Evolutionary conservation across 2,113 vertebrate genomes (phyloP).

Genomic region (Rhinoderma darwinii): DNA sequence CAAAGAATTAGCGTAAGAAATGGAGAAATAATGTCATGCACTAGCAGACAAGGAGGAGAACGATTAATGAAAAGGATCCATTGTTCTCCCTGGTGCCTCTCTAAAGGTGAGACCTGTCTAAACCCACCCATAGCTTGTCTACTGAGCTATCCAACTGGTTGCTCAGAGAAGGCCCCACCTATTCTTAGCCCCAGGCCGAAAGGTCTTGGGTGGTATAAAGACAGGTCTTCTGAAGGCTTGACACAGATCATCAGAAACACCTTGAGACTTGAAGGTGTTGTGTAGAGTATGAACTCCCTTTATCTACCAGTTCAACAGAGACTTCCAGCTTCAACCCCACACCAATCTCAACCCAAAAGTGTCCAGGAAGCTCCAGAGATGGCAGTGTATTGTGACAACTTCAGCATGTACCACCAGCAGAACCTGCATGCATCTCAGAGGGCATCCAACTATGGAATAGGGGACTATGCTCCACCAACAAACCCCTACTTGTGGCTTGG

Average conservation of each 20-base stretch:
- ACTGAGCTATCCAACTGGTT: conserved; percentile 7
- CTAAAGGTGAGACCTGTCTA: background rate
- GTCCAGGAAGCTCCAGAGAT: conserved; percentile 81
- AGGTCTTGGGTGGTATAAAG: conserved; percentile 61
- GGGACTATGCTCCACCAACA: conserved; percentile 80
- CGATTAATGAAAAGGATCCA: conserved; percentile 37
- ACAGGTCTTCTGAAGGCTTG: background rate
- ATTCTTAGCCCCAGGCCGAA: conserved; percentile 4
- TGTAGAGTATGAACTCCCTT: conserved; percentile 79
- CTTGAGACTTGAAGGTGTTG: conserved; percentile 36
- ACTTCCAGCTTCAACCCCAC: conserved; percentile 72
- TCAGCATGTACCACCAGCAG: conserved; percentile 79
- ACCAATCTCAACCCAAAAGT: conserved; percentile 73
- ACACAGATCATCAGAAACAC: conserved; percentile 60
- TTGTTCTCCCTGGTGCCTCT: conserved; percentile 49
- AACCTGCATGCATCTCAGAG: conserved; percentile 75
- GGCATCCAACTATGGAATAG: conserved; percentile 81
- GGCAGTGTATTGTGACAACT: conserved; percentile 90
- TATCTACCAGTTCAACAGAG: conserved; percentile 77
- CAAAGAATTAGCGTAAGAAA: conserved; percentile 10
- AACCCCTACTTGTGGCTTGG: conserved; percentile 91
- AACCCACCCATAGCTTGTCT: conserved; percentile 7
- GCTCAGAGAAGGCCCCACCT: conserved; percentile 30
- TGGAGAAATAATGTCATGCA: conserved; percentile 6
- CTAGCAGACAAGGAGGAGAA: conserved; percentile 28